These are phyloP conservation scores for Alligator sinensis DNA, from an alignment of 2,113 vertebrate genomes.

Conservation along the genomic window DNA sequence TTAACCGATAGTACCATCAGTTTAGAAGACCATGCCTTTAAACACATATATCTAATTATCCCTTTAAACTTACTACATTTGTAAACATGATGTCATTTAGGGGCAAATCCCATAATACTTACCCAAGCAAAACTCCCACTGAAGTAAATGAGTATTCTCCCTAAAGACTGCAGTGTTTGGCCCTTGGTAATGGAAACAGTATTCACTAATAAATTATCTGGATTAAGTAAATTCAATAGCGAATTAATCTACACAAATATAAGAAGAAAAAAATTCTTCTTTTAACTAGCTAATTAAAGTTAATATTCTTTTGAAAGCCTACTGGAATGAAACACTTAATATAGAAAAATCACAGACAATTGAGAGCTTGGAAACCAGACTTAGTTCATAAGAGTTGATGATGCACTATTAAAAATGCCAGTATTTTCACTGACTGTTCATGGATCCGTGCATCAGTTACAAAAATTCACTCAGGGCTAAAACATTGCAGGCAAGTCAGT, in stretches of 20 bases:
- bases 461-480: neutral
- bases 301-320: neutral
- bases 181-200: neutral
- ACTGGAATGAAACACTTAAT: neutral
- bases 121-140: neutral
- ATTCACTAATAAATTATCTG: neutral
- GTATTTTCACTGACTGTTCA: neutral
- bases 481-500: neutral
- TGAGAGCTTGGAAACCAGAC: neutral
- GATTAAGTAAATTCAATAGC: neutral
- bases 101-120: neutral
- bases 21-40: neutral
- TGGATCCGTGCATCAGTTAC: neutral
- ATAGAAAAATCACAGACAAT: neutral
- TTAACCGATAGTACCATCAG: neutral
- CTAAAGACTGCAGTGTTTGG: neutral
- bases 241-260: conserved; percentile 2
- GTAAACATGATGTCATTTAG: neutral
- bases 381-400: conserved; percentile 1
- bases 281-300: conserved; percentile 21
- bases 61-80: neutral
- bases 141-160: neutral
- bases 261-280: neutral
- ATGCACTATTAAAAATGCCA: conserved; percentile 8
- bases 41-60: neutral